Evolutionary conservation across 2,113 vertebrate genomes (phyloP).

Genomic region (Pogonocichla stellata): DNA sequence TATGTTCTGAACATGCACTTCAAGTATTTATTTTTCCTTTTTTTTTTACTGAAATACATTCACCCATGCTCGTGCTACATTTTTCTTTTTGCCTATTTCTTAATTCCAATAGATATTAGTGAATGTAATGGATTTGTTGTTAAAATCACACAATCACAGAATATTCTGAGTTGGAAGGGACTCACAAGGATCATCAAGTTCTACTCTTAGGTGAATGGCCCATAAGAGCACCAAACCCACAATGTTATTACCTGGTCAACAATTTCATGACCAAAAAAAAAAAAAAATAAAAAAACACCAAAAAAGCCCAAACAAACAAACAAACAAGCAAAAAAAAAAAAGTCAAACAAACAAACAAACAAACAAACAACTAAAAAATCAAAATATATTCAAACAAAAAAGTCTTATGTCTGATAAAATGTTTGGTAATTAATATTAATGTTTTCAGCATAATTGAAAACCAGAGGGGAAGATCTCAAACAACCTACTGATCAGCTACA

Average conservation of each 20-base stretch:
- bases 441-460: neutral
- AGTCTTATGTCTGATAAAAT: too few species aligned
- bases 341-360: too few species aligned
- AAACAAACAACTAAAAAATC: rapidly evolving
- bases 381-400: neutral
- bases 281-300: too few species aligned
- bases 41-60: neutral
- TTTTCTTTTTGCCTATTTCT: conserved; percentile 5
- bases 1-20: neutral
- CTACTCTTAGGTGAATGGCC: neutral
- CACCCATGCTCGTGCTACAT: neutral
- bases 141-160: neutral
- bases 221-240: neutral
- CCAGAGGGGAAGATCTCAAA: neutral
- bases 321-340: too few species aligned
- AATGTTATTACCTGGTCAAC: neutral
- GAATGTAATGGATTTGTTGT: neutral
- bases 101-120: neutral
- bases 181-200: neutral
- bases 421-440: neutral
- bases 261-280: neutral
- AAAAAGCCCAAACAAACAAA: neutral
- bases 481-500: neutral
- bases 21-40: neutral
- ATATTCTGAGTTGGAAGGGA: neutral